Conservation (phyloP, 2,888 invertebrate species). For the Prenolepis imparis region DNA sequence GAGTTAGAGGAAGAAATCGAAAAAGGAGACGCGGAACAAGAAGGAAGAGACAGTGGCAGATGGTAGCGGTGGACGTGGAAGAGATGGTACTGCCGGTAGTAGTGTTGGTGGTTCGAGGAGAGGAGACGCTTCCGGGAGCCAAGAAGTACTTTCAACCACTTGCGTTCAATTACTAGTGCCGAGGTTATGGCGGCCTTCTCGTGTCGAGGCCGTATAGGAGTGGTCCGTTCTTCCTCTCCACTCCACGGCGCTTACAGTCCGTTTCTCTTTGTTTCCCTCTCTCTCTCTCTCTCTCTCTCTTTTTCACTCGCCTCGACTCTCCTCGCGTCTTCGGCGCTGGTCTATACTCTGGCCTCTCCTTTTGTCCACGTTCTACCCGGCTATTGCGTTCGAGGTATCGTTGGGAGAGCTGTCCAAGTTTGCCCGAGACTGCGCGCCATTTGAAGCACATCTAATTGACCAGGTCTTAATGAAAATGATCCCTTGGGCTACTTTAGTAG, state of each 20-base stretch:
- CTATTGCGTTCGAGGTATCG: conserved; percentile 66
- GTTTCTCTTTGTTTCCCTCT: conserved; percentile 35
- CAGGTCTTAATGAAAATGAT: conserved; percentile 80
- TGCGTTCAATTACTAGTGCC: conserved; percentile 83
- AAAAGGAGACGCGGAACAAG: conserved; percentile 19
- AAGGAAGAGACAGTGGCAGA: conserved; percentile 61
- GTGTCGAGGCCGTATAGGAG: conserved; percentile 78
- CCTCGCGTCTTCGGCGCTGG: conserved; percentile 20
- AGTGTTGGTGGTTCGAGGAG: conserved; percentile 68
- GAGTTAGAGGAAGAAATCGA: conserved; percentile 43
- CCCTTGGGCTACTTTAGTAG: conserved; percentile 54
- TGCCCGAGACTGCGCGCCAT: conserved; percentile 74
- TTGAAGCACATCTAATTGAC: conserved; percentile 79
- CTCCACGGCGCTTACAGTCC: conserved; percentile 41
- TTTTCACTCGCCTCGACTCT: not conserved
- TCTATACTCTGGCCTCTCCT: conserved; percentile 51
- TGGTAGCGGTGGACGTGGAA: conserved; percentile 52
- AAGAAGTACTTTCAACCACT: conserved; percentile 83
- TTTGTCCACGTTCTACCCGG: conserved; percentile 65
- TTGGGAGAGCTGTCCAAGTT: conserved; percentile 69
- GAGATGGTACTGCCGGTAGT: conserved; percentile 58
- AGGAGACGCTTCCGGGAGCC: conserved; percentile 76
- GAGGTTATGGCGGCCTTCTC: conserved; percentile 81
- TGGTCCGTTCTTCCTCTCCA: conserved; percentile 73
- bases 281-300: conserved; percentile 38